phyloP scores from a whole-genome alignment of 2,113 vertebrate species.

The Miniopterus natalensis region DNA sequence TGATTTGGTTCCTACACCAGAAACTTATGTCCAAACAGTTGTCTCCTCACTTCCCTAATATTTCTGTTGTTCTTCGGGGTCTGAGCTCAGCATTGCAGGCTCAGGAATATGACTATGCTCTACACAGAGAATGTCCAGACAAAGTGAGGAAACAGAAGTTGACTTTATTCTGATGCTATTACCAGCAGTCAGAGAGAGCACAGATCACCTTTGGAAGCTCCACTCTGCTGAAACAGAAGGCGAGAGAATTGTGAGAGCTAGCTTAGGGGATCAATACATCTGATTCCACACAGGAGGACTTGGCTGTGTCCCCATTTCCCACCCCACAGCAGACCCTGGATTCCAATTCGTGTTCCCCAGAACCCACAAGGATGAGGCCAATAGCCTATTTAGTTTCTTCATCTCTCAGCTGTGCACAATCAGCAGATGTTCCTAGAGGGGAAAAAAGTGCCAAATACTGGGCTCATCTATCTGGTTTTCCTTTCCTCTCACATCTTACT shows the following conservation, averaged over 20 bases:
- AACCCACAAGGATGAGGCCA: no score
- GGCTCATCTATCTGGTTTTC: accelerated
- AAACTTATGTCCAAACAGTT: no score
- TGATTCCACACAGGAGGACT: accelerated
- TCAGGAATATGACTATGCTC: no score
- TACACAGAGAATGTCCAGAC: background rate
- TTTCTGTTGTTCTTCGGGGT: background rate
- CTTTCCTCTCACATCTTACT: no score
- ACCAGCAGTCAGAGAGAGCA: background rate
- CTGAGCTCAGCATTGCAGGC: background rate
- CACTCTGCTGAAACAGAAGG: accelerated
- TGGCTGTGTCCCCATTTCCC: accelerated
- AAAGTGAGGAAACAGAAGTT: no score
- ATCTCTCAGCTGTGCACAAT: accelerated
- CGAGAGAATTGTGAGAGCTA: accelerated
- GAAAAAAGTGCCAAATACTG: accelerated
- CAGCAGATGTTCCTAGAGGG: background rate
- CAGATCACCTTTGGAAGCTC: background rate
- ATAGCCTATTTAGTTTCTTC: background rate
- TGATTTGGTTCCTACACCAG: no score
- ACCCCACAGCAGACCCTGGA: background rate
- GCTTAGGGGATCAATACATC: accelerated
- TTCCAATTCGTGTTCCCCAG: no score
- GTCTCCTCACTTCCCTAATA: background rate
- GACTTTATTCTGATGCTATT: background rate